Evolutionary conservation across 2,113 vertebrate genomes (phyloP).

Genomic region (Rutilus rutilus): DNA sequence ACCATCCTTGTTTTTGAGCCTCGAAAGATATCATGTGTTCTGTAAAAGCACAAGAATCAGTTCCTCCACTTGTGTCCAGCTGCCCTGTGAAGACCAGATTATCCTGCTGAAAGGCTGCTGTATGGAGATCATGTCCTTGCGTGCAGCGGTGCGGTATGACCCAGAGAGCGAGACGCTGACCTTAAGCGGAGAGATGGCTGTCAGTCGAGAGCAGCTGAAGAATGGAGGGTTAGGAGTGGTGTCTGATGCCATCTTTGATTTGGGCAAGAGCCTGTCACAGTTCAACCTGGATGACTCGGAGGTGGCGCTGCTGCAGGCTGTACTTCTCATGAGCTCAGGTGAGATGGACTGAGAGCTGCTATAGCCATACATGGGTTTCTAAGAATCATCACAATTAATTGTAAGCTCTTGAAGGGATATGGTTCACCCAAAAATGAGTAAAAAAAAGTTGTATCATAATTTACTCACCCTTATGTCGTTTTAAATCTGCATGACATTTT

Average conservation of each 20-base stretch:
- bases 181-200: slow-evolving; percentile 88
- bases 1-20: neutral
- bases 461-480: neutral
- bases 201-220: slow-evolving; percentile 89
- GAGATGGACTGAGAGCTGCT: neutral
- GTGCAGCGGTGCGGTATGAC: slow-evolving; percentile 88
- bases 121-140: slow-evolving; percentile 93
- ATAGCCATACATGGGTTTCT: neutral
- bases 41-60: neutral
- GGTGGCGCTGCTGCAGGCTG: slow-evolving; percentile 89
- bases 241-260: slow-evolving; percentile 90
- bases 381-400: neutral
- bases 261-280: slow-evolving; percentile 89
- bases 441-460: neutral
- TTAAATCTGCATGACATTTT: neutral
- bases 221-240: slow-evolving; percentile 88
- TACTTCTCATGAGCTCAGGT: slow-evolving; percentile 92
- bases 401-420: too few relatives aligned
- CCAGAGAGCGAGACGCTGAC: slow-evolving; percentile 89
- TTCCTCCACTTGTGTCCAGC: slow-evolving; percentile 63
- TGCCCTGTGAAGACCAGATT: slow-evolving; percentile 93
- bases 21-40: neutral
- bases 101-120: slow-evolving; percentile 92
- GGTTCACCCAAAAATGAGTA: neutral
- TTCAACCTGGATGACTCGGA: slow-evolving; percentile 91